A percentile compares a stretch with the other conserved stretches of the same genome.
Conservation (phyloP, 2,888 invertebrate genomes). For the Calameuta filiformis region DNA sequence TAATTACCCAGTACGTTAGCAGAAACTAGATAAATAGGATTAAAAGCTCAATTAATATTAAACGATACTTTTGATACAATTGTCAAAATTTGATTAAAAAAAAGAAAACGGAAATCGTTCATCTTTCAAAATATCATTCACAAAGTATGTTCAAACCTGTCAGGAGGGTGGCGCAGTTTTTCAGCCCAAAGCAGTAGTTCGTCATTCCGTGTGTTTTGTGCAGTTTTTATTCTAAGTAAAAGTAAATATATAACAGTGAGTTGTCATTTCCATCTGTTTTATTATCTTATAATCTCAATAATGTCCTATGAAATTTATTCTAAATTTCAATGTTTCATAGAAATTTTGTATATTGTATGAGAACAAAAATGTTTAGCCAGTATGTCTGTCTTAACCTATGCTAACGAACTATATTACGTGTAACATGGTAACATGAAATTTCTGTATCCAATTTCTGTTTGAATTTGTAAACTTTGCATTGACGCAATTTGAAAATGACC, state of each 20-base stretch:
- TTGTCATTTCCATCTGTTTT: constrained; percentile 21
- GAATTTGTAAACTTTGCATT: background rate
- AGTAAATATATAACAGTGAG: constrained; percentile 61
- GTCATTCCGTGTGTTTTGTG: constrained; percentile 47
- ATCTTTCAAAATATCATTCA: background rate
- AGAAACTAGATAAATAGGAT: background rate
- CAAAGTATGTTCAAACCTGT: constrained; percentile 20
- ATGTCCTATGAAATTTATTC: constrained; percentile 5
- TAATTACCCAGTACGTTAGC: background rate
- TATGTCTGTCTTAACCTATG: constrained; percentile 23
- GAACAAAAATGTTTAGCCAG: background rate
- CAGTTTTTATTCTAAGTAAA: constrained; percentile 46
- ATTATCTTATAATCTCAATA: constrained; percentile 2
- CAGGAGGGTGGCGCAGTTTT: constrained; percentile 45
- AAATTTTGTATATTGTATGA: background rate
- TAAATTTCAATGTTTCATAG: constrained; percentile 2
- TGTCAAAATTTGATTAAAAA: background rate
- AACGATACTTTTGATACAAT: background rate
- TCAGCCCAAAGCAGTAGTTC: constrained; percentile 33
- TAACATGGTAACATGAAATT: background rate
- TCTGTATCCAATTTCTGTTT: background rate
- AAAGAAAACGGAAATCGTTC: background rate
- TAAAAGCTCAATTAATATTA: background rate
- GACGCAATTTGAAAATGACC: background rate
- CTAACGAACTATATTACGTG: constrained; percentile 6